These are phyloP conservation scores for Ictidomys tridecemlineatus DNA, from an alignment of 2,113 vertebrate genomes.

Conservation along the genomic window DNA sequence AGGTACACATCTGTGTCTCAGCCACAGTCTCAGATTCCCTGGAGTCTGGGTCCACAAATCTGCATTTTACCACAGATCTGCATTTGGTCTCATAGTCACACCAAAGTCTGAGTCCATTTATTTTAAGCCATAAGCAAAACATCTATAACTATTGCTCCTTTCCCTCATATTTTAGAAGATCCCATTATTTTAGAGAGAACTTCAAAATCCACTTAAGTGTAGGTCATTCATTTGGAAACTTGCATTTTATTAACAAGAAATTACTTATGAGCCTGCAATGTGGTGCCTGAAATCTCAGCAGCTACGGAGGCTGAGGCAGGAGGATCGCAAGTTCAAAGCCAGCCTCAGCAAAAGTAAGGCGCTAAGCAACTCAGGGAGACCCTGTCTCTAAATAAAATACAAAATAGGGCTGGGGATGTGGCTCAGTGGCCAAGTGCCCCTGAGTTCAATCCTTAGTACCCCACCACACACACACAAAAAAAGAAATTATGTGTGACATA, in stretches of 20 bases:
- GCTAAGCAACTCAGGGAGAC: too few relatives aligned
- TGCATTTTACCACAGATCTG: not conserved
- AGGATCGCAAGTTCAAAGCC: too few relatives aligned
- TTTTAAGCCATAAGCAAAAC: not conserved
- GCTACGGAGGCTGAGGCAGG: too few relatives aligned
- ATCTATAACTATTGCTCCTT: not conserved
- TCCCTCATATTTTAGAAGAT: not conserved
- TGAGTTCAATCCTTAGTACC: too few relatives aligned
- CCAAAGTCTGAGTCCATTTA: not conserved
- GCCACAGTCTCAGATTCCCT: not conserved
- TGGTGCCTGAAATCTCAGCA: too few relatives aligned
- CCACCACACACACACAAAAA: not conserved
- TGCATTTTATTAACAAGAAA: not conserved
- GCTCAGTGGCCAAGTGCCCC: too few relatives aligned
- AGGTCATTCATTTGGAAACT: not conserved
- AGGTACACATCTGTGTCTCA: not conserved
- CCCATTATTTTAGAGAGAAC: not conserved
- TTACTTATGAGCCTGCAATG: not conserved
- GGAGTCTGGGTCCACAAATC: not conserved
- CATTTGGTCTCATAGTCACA: not conserved
- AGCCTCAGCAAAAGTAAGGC: too few relatives aligned
- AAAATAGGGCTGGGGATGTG: too few relatives aligned
- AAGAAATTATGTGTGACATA: not conserved
- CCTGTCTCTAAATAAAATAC: too few relatives aligned
- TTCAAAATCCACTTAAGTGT: not conserved